Evolutionary conservation across 2,113 vertebrate genomes (phyloP).

Genomic region (Aythya baeri): DNA sequence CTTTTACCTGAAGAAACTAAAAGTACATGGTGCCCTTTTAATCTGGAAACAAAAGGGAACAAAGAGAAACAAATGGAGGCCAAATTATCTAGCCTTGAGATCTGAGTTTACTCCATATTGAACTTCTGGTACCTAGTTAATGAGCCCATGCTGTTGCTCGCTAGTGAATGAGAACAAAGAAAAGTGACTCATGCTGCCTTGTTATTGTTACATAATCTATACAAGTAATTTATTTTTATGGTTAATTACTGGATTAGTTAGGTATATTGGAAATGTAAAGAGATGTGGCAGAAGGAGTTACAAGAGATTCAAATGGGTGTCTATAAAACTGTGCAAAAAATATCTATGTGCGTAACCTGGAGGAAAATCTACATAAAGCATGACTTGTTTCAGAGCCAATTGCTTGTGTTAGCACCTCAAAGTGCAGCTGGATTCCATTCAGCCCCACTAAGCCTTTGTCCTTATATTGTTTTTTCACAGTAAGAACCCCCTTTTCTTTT

Average conservation of each 20-base stretch:
- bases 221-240: constrained; percentile 62
- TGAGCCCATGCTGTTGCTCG: constrained; percentile 52
- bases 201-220: constrained; percentile 57
- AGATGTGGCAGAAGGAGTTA: neutral
- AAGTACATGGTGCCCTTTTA: constrained; percentile 61
- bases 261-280: constrained; percentile 37
- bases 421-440: neutral
- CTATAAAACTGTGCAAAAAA: neutral
- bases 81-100: constrained; percentile 59
- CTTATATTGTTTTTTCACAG: neutral
- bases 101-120: constrained; percentile 45
- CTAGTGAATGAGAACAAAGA: constrained; percentile 60
- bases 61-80: constrained; percentile 44
- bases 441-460: neutral
- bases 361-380: neutral
- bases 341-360: neutral
- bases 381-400: neutral
- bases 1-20: constrained; percentile 50
- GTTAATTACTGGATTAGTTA: constrained; percentile 60
- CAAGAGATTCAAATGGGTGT: neutral
- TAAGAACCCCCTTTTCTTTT: neutral
- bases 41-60: constrained; percentile 56
- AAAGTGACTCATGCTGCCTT: constrained; percentile 47
- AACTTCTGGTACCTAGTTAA: constrained; percentile 50
- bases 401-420: neutral